Conservation (phyloP, 2,888 invertebrate species). For the Hesperia comma region DNA sequence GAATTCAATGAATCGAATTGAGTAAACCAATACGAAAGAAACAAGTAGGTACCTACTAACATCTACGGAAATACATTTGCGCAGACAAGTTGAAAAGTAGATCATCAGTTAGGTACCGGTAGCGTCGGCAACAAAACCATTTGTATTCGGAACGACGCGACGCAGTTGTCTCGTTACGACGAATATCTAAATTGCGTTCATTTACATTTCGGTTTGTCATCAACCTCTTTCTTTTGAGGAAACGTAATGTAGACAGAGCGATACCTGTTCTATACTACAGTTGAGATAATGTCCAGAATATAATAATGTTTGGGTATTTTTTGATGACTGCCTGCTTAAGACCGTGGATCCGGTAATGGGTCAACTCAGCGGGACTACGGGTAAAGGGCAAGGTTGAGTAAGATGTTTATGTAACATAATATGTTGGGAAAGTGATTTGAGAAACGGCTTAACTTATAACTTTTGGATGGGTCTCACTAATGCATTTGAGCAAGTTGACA, state of each 20-base stretch:
- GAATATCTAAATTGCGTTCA: conserved; percentile 9
- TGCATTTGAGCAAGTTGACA: neutral
- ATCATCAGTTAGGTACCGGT: neutral
- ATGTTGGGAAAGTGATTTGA: too few species aligned
- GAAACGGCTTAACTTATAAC: too few species aligned
- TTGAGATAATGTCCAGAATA: too few species aligned
- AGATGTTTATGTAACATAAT: too few species aligned
- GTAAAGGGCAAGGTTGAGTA: too few species aligned
- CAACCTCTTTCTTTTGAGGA: neutral
- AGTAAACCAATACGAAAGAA: neutral
- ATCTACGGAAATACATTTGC: neutral
- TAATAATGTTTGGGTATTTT: too few species aligned
- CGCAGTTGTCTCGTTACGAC: conserved; percentile 9
- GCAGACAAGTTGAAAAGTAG: neutral
- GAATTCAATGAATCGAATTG: too few species aligned
- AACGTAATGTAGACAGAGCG: neutral
- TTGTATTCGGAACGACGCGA: conserved; percentile 3
- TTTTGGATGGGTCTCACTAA: neutral
- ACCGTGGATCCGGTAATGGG: too few species aligned
- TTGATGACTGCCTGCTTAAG: too few species aligned
- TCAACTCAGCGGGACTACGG: too few species aligned
- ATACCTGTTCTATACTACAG: too few species aligned
- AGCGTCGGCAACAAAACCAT: conserved; percentile 5
- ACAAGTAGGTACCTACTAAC: neutral
- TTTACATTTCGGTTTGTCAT: conserved; percentile 9